phyloP scores from a whole-genome alignment of 2,797 vertebrate genomes.

The Myioborus melanocephalus region DNA sequence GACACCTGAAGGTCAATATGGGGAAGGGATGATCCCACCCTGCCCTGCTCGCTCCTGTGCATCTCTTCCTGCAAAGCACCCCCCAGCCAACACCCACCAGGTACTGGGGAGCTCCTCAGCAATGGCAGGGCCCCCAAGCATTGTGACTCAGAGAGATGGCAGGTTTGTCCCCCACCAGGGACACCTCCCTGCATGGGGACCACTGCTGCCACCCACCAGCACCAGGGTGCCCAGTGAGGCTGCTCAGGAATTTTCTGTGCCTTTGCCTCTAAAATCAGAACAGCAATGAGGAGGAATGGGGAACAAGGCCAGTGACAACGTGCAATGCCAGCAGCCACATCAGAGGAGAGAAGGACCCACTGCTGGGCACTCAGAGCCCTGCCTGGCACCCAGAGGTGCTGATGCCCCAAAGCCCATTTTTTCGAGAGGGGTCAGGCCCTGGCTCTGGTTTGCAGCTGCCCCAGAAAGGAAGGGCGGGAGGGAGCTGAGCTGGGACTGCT shows the following conservation, averaged over 20 bases:
- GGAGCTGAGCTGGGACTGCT: background rate
- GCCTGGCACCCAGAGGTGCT: background rate
- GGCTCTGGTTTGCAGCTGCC: fast-evolving
- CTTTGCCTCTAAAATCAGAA: background rate
- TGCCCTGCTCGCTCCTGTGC: background rate
- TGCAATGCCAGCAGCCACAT: fast-evolving
- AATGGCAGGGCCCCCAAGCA: background rate
- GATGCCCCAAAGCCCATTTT: background rate
- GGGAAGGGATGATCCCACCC: background rate
- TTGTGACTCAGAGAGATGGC: fast-evolving
- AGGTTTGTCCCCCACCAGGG: background rate
- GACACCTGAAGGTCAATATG: background rate
- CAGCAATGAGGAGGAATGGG: background rate
- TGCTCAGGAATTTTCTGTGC: background rate
- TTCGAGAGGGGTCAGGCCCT: background rate
- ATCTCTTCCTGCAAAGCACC: background rate
- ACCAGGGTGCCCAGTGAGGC: background rate
- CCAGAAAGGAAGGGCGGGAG: background rate
- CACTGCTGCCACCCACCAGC: fast-evolving
- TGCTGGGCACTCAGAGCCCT: background rate
- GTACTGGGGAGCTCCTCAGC: fast-evolving
- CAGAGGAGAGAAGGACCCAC: fast-evolving
- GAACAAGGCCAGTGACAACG: background rate
- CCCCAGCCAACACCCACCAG: background rate
- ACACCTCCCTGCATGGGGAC: background rate